Percentiles rank a stretch among this genome's conserved stretches.
These are phyloP conservation scores for Synanthedon vespiformis DNA, from an alignment of 2,888 invertebrate species.

Conservation along the genomic window DNA sequence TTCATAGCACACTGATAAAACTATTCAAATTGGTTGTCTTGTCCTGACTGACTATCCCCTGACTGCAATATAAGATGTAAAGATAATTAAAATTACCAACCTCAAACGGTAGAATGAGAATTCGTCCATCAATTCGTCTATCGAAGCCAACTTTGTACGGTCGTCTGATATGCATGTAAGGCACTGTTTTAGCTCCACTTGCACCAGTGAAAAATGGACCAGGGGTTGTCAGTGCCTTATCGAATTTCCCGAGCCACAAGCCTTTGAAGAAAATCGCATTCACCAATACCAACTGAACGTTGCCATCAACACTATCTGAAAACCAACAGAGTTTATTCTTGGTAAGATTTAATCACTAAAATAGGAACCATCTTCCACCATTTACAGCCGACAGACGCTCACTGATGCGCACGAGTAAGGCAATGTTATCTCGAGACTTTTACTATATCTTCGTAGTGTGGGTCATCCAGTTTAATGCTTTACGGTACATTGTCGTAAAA, in stretches of 20 bases:
- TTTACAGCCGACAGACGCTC: too few species aligned
- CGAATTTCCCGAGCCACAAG: conserved; percentile 75
- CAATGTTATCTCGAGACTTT: too few species aligned
- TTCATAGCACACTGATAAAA: too few species aligned
- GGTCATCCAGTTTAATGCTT: too few species aligned
- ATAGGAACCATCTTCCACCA: too few species aligned
- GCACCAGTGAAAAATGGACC: conserved; percentile 65
- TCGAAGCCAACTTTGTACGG: conserved; percentile 68
- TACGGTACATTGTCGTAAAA: too few species aligned
- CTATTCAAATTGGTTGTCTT: too few species aligned
- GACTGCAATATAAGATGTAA: too few species aligned
- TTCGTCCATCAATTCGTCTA: conserved; percentile 62
- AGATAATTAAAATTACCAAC: conserved; percentile 35
- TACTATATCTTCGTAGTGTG: too few species aligned
- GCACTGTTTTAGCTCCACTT: conserved; percentile 44
- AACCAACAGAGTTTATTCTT: conserved; percentile 5
- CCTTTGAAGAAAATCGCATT: conserved; percentile 83
- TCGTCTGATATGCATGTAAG: conserved; percentile 73
- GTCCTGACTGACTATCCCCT: too few species aligned
- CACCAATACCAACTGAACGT: conserved; percentile 71
- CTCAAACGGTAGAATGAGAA: conserved; percentile 74
- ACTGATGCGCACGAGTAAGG: too few species aligned
- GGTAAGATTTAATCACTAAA: too few species aligned
- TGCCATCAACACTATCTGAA: conserved; percentile 60
- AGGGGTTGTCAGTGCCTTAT: conserved; percentile 56